A percentile compares a stretch with the other conserved stretches of the same genome.
These are phyloP conservation scores for Hippolais icterina DNA, from an alignment of 2,113 vertebrate species.

Conservation along the genomic window DNA sequence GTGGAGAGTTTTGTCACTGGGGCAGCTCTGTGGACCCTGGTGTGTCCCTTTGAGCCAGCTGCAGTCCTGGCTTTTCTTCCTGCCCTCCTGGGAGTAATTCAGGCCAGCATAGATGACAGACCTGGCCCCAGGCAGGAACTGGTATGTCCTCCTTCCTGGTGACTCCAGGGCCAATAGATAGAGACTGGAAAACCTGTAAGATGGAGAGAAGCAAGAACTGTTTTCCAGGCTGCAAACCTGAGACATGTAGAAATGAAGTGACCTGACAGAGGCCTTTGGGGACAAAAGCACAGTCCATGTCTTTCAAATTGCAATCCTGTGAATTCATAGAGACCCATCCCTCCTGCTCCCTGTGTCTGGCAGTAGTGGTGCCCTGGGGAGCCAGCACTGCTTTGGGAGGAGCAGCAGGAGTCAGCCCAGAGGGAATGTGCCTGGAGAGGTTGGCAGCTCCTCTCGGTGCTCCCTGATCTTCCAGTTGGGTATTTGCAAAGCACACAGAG, in stretches of 20 bases:
- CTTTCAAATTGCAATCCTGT: rapidly evolving
- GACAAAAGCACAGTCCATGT: rapidly evolving
- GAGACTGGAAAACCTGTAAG: not conserved
- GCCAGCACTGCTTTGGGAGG: not conserved
- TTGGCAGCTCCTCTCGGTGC: not conserved
- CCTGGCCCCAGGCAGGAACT: not conserved
- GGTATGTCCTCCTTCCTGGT: not conserved
- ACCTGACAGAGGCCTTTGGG: not conserved
- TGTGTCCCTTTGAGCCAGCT: not conserved
- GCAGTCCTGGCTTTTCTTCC: not conserved
- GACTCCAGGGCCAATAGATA: not conserved
- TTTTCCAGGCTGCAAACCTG: not conserved
- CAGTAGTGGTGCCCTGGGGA: rapidly evolving
- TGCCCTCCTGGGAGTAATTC: not conserved
- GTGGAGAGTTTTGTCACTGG: not conserved
- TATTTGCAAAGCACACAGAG: not conserved
- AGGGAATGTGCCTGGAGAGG: not conserved
- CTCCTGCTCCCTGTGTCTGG: rapidly evolving
- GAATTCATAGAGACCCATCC: not conserved
- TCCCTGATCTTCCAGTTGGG: not conserved
- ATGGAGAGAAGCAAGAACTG: not conserved
- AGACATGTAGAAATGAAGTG: not conserved
- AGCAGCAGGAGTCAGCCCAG: not conserved
- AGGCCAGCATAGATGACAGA: not conserved
- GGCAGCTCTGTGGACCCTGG: not conserved